Evolutionary conservation across 2,797 vertebrate species (phyloP).

Genomic region (Delichon dasypus): DNA sequence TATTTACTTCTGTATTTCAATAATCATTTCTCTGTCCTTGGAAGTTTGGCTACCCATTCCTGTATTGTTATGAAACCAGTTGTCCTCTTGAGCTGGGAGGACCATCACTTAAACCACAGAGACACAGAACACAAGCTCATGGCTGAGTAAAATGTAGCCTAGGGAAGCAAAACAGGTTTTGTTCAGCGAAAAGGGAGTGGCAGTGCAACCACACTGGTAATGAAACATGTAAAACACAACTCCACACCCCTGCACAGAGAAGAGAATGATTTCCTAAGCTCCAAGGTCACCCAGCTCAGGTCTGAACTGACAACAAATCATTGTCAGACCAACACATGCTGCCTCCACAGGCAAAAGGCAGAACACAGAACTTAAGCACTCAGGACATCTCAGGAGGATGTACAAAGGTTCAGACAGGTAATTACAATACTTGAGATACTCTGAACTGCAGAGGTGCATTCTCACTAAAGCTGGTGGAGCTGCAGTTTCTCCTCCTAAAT

Average conservation of each 20-base stretch:
- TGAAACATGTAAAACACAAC: background rate
- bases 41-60: background rate
- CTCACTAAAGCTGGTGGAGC: background rate
- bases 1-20: background rate
- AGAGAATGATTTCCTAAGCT: background rate
- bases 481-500: background rate
- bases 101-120: background rate
- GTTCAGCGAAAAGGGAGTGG: constrained; percentile 29
- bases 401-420: background rate
- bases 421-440: background rate
- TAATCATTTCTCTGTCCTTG: background rate
- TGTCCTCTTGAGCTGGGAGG: background rate
- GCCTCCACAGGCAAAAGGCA: background rate
- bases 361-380: accelerated
- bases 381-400: background rate
- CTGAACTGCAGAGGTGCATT: background rate
- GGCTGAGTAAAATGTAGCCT: background rate
- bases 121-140: background rate
- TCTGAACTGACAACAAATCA: background rate
- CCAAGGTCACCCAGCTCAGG: background rate
- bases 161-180: constrained; percentile 34
- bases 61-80: background rate
- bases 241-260: background rate
- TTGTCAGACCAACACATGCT: background rate
- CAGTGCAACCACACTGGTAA: background rate